Conservation (phyloP, 2,113 vertebrate genomes). For the Toxotes chatareus region DNA sequence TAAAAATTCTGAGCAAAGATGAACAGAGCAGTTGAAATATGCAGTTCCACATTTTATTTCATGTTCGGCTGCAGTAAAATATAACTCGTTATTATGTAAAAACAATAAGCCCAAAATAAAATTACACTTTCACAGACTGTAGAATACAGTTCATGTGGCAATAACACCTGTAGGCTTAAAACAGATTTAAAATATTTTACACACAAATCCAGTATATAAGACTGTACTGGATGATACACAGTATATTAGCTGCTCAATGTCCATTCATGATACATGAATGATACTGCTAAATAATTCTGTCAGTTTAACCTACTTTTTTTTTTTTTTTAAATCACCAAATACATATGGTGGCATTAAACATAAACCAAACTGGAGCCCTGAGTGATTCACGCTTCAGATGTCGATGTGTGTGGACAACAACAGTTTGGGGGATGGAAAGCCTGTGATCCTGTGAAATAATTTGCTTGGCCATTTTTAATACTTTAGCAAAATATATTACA, state of each 20-base stretch:
- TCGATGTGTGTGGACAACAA: neutral
- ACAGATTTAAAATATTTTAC: conserved; percentile 44
- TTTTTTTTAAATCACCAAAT: conserved; percentile 24
- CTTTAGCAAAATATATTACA: conserved; percentile 6
- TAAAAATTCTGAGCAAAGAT: neutral
- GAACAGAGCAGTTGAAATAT: conserved; percentile 8
- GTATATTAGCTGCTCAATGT: conserved; percentile 68
- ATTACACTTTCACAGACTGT: conserved; percentile 1
- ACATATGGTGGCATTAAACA: conserved; percentile 18
- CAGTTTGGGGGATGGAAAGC: neutral
- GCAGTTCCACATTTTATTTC: conserved; percentile 53
- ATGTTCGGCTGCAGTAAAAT: conserved; percentile 50
- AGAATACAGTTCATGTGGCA: conserved; percentile 42
- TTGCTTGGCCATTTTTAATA: conserved; percentile 4
- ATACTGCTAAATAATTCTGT: conserved; percentile 47
- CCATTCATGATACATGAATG: conserved; percentile 73
- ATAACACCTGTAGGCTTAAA: conserved; percentile 41
- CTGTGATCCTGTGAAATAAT: conserved; percentile 13
- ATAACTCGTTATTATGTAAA: conserved; percentile 56
- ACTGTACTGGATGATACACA: conserved; percentile 55
- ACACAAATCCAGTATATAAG: conserved; percentile 60
- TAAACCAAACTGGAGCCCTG: conserved; percentile 13
- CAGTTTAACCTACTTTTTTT: conserved; percentile 43
- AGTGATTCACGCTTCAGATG: conserved; percentile 4
- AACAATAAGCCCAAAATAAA: conserved; percentile 47